Conservation (phyloP, 35 echinoderm and acorn worm species). For the Strongylocentrotus purpuratus region DNA sequence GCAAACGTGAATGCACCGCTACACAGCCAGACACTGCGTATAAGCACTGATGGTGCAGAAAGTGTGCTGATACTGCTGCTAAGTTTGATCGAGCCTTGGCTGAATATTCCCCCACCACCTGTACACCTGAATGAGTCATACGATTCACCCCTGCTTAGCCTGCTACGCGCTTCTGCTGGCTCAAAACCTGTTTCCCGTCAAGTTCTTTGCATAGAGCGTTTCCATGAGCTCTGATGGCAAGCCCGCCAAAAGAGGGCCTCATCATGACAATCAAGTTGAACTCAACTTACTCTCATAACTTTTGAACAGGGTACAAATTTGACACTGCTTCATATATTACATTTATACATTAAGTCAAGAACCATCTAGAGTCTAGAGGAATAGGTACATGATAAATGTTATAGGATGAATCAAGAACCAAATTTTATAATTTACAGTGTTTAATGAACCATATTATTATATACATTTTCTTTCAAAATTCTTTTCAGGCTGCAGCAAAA, state of each 20-base stretch:
- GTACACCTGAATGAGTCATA: conserved; percentile 42
- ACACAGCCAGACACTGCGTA: conserved; percentile 19
- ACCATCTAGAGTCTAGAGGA: too few species aligned
- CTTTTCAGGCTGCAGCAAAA: too few species aligned
- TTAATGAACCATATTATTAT: too few species aligned
- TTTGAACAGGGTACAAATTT: too few species aligned
- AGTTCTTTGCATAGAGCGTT: neutral
- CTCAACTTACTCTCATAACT: neutral
- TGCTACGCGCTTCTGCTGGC: neutral
- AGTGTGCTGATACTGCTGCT: neutral
- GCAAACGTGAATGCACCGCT: neutral
- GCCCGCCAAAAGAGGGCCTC: neutral
- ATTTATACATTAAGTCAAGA: too few species aligned
- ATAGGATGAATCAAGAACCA: too few species aligned
- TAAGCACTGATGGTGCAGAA: conserved; percentile 40
- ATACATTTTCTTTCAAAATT: too few species aligned
- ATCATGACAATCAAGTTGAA: neutral
- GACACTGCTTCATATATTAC: too few species aligned
- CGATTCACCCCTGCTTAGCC: neutral
- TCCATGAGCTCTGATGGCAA: neutral
- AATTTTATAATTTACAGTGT: too few species aligned
- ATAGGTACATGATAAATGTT: too few species aligned
- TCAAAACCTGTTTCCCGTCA: neutral
- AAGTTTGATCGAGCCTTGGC: neutral
- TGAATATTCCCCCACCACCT: conserved; percentile 35